Conservation (phyloP, 2,113 vertebrate species). For the Tetraodon nigroviridis region DNA sequence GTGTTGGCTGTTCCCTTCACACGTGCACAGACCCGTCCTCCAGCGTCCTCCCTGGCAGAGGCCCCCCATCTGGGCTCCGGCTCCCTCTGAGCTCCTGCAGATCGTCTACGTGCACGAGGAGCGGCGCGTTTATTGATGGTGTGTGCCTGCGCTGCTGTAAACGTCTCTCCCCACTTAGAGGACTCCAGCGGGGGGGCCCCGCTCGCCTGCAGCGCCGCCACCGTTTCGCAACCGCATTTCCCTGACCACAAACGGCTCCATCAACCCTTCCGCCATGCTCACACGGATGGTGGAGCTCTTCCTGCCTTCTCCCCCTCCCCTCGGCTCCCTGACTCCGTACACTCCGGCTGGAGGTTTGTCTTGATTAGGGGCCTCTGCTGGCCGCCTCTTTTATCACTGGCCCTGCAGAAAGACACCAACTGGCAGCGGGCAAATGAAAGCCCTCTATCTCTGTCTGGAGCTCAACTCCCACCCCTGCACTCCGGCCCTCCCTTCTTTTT, state of each 20-base stretch:
- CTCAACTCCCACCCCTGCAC: conserved; percentile 36
- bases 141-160: conserved; percentile 63
- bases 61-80: too few species aligned
- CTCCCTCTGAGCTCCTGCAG: conserved; percentile 33
- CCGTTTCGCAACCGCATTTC: conserved; percentile 37
- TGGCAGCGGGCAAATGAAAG: conserved; percentile 70
- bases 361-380: conserved; percentile 68
- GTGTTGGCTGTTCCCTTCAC: too few species aligned
- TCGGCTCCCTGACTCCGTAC: conserved; percentile 36
- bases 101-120: conserved; percentile 13
- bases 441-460: conserved; percentile 58
- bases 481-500: conserved; percentile 13
- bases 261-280: conserved; percentile 52
- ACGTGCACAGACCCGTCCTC: too few species aligned
- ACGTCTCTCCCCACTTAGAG: conserved; percentile 53
- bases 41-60: neutral
- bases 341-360: conserved; percentile 68
- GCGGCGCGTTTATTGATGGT: conserved; percentile 66
- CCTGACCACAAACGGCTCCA: conserved; percentile 47
- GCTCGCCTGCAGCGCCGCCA: conserved; percentile 7
- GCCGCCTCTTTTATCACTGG: conserved; percentile 68
- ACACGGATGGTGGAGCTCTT: conserved; percentile 33
- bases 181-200: conserved; percentile 36
- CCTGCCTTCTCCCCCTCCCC: neutral
- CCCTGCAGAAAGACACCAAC: conserved; percentile 64